Evolutionary conservation across 2,888 invertebrate species (phyloP).

Genomic region (Lamproptera curius): DNA sequence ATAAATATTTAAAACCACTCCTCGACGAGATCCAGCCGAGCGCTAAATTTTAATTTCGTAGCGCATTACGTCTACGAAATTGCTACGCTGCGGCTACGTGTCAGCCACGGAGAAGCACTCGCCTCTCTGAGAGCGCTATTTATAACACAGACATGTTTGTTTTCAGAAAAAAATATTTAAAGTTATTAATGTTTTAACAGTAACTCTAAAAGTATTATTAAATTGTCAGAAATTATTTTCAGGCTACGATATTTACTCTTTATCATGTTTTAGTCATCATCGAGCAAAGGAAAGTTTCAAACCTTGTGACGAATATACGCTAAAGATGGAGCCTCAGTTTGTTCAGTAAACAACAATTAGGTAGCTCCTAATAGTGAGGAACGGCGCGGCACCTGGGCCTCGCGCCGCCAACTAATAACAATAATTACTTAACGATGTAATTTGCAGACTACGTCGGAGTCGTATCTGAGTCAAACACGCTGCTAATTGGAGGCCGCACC

Average conservation of each 20-base stretch:
- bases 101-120: not conserved
- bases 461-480: conserved; percentile 3
- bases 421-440: conserved; percentile 9
- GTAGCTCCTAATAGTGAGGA: not conserved
- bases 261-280: too few species aligned
- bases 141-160: too few species aligned
- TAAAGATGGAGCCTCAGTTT: too few species aligned
- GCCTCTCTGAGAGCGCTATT: too few species aligned
- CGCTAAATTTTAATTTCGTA: conserved; percentile 11
- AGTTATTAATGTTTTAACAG: too few species aligned
- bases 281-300: too few species aligned
- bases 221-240: too few species aligned
- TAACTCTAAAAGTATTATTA: too few species aligned
- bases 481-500: conserved; percentile 4
- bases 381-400: not conserved
- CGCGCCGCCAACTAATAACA: not conserved
- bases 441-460: conserved; percentile 1
- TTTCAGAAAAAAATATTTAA: too few species aligned
- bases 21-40: not conserved
- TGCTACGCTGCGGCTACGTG: not conserved
- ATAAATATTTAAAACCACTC: conserved; percentile 9
- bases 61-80: conserved; percentile 1
- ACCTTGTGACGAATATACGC: too few species aligned
- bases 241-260: too few species aligned
- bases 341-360: too few species aligned